phyloP scores from a whole-genome alignment of 2,113 vertebrate species.

The Myotis brandtii region DNA sequence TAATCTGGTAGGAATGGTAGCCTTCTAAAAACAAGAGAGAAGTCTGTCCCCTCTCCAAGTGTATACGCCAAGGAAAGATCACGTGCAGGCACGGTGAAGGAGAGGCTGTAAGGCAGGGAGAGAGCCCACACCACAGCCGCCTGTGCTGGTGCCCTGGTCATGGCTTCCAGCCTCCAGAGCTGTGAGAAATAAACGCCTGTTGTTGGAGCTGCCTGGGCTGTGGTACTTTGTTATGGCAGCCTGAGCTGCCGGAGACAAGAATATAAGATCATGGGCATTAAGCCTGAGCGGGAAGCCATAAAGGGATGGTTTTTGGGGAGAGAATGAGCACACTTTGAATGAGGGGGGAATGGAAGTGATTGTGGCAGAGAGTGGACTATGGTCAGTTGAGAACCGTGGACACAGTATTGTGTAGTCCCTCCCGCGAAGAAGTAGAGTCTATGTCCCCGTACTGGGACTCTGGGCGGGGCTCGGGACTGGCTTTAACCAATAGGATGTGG shows the following conservation, averaged over 20 bases:
- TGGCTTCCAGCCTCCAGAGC: too few relatives aligned
- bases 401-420: background rate
- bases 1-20: background rate
- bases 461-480: background rate
- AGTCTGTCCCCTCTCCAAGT: background rate
- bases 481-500: background rate
- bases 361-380: background rate
- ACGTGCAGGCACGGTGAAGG: fast-evolving
- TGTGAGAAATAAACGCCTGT: background rate
- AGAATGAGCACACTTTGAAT: background rate
- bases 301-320: background rate
- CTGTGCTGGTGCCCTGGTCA: background rate
- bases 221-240: background rate
- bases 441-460: background rate
- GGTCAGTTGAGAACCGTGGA: background rate
- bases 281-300: background rate
- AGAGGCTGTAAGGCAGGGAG: background rate
- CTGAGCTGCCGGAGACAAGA: background rate
- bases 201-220: background rate
- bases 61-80: background rate
- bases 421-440: background rate
- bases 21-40: background rate
- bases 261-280: background rate
- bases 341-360: background rate
- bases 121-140: fast-evolving